Conservation (phyloP, 2,113 vertebrate species). For the Panthera leo region DNA sequence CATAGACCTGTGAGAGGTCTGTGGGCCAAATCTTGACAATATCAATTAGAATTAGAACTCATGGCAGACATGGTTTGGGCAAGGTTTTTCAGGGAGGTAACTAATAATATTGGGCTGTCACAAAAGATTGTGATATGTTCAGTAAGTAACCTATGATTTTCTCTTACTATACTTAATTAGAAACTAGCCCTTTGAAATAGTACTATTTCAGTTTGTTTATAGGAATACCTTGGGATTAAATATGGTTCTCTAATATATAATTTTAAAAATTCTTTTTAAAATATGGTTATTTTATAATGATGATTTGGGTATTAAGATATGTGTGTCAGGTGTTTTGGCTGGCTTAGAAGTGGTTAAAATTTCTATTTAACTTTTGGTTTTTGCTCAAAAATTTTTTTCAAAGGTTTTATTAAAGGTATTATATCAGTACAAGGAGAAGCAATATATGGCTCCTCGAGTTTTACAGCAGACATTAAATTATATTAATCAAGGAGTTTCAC, state of each 20-base stretch:
- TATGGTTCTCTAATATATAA: not conserved
- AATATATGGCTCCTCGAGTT: conserved; percentile 97
- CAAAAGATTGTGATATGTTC: not conserved
- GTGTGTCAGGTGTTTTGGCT: not conserved
- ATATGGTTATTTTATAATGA: not conserved
- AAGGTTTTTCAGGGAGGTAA: not conserved
- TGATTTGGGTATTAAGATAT: not conserved
- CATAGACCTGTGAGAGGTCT: not conserved
- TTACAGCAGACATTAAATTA: conserved; percentile 98
- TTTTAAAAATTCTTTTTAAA: not conserved
- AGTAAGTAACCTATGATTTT: not conserved
- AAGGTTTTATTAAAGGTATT: conserved; percentile 98
- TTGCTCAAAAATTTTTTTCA: conserved; percentile 45
- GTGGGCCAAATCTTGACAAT: not conserved
- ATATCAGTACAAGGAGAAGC: conserved; percentile 98
- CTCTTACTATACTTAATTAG: not conserved
- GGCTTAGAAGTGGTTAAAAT: conserved; percentile 21
- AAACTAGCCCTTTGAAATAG: not conserved
- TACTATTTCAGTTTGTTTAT: not conserved
- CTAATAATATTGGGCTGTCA: not conserved
- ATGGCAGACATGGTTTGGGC: not conserved
- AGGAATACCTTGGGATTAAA: not conserved
- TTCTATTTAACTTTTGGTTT: conserved; percentile 38
- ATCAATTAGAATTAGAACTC: not conserved
- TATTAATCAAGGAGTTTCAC: conserved; percentile 98